Conservation (phyloP, 2,113 vertebrate species). For the Pygoscelis antarcticus region DNA sequence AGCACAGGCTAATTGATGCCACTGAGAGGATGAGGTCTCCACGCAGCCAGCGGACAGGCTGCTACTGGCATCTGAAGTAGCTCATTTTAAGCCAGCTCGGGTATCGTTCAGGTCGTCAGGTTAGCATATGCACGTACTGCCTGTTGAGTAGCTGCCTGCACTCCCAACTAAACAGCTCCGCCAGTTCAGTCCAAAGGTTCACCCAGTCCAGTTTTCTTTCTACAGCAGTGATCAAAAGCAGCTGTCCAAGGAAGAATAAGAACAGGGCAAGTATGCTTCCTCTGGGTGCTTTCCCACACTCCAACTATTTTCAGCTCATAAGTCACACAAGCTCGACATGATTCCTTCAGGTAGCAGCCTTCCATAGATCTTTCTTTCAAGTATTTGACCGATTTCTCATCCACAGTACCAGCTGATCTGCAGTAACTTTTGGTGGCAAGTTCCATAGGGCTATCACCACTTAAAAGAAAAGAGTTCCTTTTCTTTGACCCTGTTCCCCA, state of each 20-base stretch:
- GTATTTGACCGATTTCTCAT: not conserved
- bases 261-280: not conserved
- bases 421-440: not conserved
- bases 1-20: not conserved
- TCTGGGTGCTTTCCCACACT: not conserved
- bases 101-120: not conserved
- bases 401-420: not conserved
- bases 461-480: not conserved
- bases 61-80: not conserved
- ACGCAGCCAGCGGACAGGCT: not conserved
- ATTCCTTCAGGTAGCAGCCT: not conserved
- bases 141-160: not conserved
- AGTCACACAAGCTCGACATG: not conserved
- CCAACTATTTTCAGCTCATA: not conserved
- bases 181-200: not conserved
- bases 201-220: not conserved
- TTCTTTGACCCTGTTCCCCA: not conserved
- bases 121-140: not conserved
- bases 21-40: not conserved
- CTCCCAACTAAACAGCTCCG: not conserved
- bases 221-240: not conserved
- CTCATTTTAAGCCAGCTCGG: not conserved
- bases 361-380: not conserved
- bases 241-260: not conserved
- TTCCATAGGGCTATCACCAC: not conserved